Base-by-base conservation (phyloP, 2,888 invertebrate genomes). In the Drosophila koepferae region DNA sequence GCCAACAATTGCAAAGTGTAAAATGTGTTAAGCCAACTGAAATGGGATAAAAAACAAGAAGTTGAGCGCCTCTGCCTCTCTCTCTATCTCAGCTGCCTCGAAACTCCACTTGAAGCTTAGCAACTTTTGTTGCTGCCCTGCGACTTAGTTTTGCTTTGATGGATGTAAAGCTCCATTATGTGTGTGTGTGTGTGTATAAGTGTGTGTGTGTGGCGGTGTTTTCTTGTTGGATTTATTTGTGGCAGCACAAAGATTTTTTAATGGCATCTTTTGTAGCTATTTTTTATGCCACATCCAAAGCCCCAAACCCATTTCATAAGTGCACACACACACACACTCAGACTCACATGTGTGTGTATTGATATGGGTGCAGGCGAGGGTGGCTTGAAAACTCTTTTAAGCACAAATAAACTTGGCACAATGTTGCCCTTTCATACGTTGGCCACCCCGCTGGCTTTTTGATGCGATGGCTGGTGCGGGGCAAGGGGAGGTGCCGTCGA, bases 1-100 rank as follows among this genome's bases (percentile, higher is more conserved):
- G 34, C 74, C 55, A 87, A 86, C 86, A 89, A 86, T 88, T 86
- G 89, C 77, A 81, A 86, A 89, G 89, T 90, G 89, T 89, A 86
- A 90, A 89, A 86, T 80, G 86, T 80, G 90, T 90, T 90, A 89
- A 89, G 90, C 82, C 85, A 87, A 81, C 82, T 90, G 86, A 84
- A 81, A 85, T 77, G 80, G 74, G 74, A 38, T 58, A 58, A 44
- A 68, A 67, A 56, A 43, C 53, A 49, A 62, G 49, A 63, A 65
- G 44, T 46, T 55, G 61, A 46, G 51, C 56, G 36, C 16, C 49
- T 12, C 54, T 38, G n/a, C 31, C 40, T 7, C 10, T 38, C 38
- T 38, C 14, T 14, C 38, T 38, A 5, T 2, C 16, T 40, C 38
- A 7, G 38, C 49, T 20, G 49, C 62, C 40, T 41, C 23, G 58